phyloP scores from a whole-genome alignment of 2,113 vertebrate genomes.

The Emydocephalus ijimae region DNA sequence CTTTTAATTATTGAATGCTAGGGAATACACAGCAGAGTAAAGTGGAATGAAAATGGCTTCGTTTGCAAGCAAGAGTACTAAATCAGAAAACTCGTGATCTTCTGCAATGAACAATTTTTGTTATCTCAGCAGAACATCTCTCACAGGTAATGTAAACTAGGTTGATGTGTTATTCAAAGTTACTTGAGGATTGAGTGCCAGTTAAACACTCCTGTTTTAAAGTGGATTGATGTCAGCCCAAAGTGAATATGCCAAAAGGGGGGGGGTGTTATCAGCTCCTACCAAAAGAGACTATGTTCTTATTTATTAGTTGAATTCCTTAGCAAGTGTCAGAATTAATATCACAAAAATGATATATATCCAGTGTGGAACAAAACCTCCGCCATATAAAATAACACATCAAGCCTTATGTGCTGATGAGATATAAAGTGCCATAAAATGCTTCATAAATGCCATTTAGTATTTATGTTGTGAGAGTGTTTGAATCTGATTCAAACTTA shows the following conservation, averaged over 20 bases:
- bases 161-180: background rate
- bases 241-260: background rate
- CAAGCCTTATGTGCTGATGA: constrained; percentile 4
- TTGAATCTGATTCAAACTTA: constrained; percentile 15
- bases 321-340: constrained; percentile 12
- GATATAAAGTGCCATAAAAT: constrained; percentile 12
- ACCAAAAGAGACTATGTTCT: background rate
- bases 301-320: constrained; percentile 33
- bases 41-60: background rate
- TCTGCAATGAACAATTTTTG: background rate
- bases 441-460: background rate
- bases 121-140: background rate
- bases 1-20: background rate
- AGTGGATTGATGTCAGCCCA: background rate
- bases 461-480: constrained; percentile 17
- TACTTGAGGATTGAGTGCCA: background rate
- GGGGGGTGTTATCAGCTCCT: background rate
- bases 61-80: background rate
- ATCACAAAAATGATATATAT: constrained; percentile 19
- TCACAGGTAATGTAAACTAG: background rate
- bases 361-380: background rate
- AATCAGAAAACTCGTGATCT: background rate
- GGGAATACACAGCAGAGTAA: background rate
- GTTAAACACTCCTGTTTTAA: background rate
- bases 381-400: constrained; percentile 3